Conservation (phyloP, 2,113 vertebrate genomes). For the Fukomys damarensis region DNA sequence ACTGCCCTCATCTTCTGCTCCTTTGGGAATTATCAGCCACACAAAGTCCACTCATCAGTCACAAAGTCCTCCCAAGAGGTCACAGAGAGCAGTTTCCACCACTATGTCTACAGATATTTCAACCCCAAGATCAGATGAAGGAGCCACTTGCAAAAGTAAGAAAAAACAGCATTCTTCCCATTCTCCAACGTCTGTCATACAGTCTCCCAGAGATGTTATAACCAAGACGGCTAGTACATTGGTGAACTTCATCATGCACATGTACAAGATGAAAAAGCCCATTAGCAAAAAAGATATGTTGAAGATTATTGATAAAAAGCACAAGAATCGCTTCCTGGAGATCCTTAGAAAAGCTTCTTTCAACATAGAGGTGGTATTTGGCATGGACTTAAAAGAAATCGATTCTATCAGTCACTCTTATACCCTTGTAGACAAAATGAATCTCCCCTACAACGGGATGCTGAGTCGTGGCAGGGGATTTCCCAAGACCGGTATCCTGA, state of each 20-base stretch:
- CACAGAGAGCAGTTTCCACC: too few species aligned
- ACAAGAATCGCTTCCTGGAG: not conserved
- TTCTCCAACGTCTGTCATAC: fast-evolving
- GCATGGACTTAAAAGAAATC: constrained; percentile 25
- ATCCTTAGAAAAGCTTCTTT: constrained; percentile 6
- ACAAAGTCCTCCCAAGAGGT: not conserved
- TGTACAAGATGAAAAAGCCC: not conserved
- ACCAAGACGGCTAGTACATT: fast-evolving
- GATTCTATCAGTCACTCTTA: not conserved
- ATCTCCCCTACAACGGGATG: not conserved
- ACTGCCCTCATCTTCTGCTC: not conserved
- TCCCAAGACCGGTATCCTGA: constrained; percentile 50
- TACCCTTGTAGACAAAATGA: constrained; percentile 46
- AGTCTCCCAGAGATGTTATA: not conserved
- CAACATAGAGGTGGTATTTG: constrained; percentile 47
- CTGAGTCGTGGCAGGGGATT: not conserved
- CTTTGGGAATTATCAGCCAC: not conserved
- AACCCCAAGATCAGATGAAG: not conserved
- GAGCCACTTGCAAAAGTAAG: not conserved
- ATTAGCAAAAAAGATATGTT: not conserved
- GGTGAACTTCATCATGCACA: constrained; percentile 10
- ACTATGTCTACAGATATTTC: not conserved
- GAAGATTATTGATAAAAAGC: not conserved
- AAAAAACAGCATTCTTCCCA: not conserved
- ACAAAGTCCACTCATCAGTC: too few species aligned